Evolutionary conservation across 1,140 invertebrate genomes (phyloP).

Genomic region (Ephestia elutella): DNA sequence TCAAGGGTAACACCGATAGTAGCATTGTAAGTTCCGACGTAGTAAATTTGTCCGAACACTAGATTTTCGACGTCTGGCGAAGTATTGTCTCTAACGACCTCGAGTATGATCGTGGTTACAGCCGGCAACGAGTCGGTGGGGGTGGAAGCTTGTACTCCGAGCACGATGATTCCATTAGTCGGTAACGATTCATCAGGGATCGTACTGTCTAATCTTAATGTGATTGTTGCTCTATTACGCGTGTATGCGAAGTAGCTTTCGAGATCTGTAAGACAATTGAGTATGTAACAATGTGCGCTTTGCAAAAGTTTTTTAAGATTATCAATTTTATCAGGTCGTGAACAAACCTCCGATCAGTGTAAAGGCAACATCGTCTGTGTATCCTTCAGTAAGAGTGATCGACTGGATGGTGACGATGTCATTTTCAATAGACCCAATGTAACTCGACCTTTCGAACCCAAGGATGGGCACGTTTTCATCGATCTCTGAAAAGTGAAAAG

Average conservation of each 20-base stretch:
- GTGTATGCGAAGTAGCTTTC: slow-evolving; percentile 12
- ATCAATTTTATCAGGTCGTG: neutral
- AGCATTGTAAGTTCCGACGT: slow-evolving; percentile 26
- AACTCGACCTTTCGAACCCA: slow-evolving; percentile 28
- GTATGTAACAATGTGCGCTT: too few relatives aligned
- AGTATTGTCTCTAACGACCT: slow-evolving; percentile 10
- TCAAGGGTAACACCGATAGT: slow-evolving; percentile 12
- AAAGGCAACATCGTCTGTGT: slow-evolving; percentile 20
- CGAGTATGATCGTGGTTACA: slow-evolving; percentile 24
- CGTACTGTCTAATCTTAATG: slow-evolving; percentile 9
- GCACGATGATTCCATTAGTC: slow-evolving; percentile 23
- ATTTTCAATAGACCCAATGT: slow-evolving; percentile 25
- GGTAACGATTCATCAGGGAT: slow-evolving; percentile 26
- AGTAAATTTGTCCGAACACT: slow-evolving; percentile 22
- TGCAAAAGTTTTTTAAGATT: too few relatives aligned
- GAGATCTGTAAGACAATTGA: slow-evolving; percentile 27
- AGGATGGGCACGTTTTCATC: slow-evolving; percentile 14
- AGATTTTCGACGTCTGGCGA: neutral
- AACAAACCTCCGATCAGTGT: slow-evolving; percentile 7
- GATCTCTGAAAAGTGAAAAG: neutral
- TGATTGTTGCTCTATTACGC: slow-evolving; percentile 14
- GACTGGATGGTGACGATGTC: slow-evolving; percentile 16
- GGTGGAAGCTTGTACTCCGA: slow-evolving; percentile 29
- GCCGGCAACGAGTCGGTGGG: slow-evolving; percentile 19
- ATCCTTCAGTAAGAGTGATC: slow-evolving; percentile 28